Conservation (phyloP, 2,888 invertebrate species). For the Odontomyia ornata region DNA sequence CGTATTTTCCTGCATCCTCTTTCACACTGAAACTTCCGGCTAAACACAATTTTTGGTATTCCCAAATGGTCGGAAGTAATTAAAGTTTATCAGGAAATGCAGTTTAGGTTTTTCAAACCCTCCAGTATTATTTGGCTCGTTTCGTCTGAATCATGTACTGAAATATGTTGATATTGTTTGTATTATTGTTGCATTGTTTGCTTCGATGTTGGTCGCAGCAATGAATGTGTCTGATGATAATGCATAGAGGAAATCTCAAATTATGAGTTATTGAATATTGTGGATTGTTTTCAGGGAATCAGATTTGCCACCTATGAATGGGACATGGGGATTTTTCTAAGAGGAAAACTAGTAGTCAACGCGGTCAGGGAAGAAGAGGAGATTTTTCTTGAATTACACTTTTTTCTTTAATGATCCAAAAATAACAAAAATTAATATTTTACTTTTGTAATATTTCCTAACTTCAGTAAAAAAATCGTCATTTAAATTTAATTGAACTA, state of each 20-base stretch:
- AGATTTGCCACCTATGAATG: too few relatives aligned
- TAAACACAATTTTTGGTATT: slow-evolving; percentile 37
- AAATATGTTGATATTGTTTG: not conserved
- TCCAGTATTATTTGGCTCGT: not conserved
- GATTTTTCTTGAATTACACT: too few relatives aligned
- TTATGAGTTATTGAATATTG: slow-evolving; percentile 6
- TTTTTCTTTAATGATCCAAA: too few relatives aligned
- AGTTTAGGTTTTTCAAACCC: slow-evolving; percentile 31
- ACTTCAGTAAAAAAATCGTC: too few relatives aligned
- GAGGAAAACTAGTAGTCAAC: too few relatives aligned
- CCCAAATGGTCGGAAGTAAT: slow-evolving; percentile 44
- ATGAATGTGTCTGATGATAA: not conserved
- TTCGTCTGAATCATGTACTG: slow-evolving; percentile 2
- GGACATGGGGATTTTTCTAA: too few relatives aligned
- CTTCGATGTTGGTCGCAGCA: not conserved
- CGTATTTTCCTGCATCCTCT: not conserved
- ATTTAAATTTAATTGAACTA: too few relatives aligned
- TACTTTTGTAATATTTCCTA: too few relatives aligned
- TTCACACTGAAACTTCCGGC: slow-evolving; percentile 39
- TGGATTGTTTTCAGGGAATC: not conserved
- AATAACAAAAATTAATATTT: too few relatives aligned
- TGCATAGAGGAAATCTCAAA: slow-evolving; percentile 12
- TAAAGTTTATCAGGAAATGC: slow-evolving; percentile 45
- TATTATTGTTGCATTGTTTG: slow-evolving; percentile 3
- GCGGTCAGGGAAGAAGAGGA: too few relatives aligned